Percentiles rank a stretch among this genome's conserved stretches.
These are phyloP conservation scores for Stegostoma tigrinum DNA, from an alignment of 2,113 vertebrate genomes.

Conservation along the genomic window DNA sequence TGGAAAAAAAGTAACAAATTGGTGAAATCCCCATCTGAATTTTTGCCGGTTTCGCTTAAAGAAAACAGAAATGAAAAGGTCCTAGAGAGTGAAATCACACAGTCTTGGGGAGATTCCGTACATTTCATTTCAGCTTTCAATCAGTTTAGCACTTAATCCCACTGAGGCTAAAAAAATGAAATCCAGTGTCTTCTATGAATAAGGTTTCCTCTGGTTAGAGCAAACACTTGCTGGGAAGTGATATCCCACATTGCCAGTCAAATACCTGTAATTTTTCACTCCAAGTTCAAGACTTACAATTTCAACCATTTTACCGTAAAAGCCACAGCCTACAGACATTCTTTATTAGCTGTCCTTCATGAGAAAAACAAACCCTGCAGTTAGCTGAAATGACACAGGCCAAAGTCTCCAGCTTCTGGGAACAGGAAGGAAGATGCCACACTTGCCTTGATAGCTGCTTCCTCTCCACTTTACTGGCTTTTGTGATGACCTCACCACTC, in stretches of 20 bases:
- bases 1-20: background rate
- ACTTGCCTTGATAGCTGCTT: conserved; percentile 56
- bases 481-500: conserved; percentile 64
- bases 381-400: conserved; percentile 61
- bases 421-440: conserved; percentile 64
- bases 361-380: conserved; percentile 54
- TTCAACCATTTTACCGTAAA: background rate
- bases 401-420: conserved; percentile 48
- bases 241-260: background rate
- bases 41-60: background rate
- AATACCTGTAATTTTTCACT: background rate
- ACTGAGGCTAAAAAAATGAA: background rate
- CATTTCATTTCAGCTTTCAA: background rate
- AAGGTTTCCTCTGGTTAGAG: background rate
- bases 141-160: background rate
- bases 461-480: conserved; percentile 68
- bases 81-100: background rate
- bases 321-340: background rate
- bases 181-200: background rate
- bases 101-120: background rate
- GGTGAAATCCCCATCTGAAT: conserved; percentile 20
- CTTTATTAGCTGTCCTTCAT: conserved; percentile 50
- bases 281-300: background rate
- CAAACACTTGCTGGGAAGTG: background rate
- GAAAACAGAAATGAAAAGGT: background rate